Percentiles rank a stretch among this genome's conserved stretches.
These are phyloP conservation scores for Menidia menidia DNA, from an alignment of 2,797 vertebrate genomes.

Conservation along the genomic window DNA sequence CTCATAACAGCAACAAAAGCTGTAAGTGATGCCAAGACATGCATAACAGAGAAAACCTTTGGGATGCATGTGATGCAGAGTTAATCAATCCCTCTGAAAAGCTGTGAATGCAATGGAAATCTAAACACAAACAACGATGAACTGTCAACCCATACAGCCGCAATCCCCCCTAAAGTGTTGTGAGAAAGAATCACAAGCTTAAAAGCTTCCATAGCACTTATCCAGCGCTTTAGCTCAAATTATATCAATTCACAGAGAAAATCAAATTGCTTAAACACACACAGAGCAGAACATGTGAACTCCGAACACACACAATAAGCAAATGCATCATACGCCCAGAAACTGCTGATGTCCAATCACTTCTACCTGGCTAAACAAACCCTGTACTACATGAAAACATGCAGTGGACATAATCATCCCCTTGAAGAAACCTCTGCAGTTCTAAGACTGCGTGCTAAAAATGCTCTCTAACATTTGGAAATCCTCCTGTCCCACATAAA, in stretches of 20 bases:
- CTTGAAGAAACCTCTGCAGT: conserved; percentile 20
- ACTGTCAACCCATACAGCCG: conserved; percentile 9
- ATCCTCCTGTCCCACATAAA: conserved; percentile 1
- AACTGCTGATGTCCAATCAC: conserved; percentile 6
- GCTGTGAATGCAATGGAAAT: background rate
- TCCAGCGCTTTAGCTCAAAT: conserved; percentile 4
- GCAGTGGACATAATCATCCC: conserved; percentile 8
- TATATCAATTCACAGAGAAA: background rate
- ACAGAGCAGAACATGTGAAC: background rate
- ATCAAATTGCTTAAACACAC: conserved; percentile 10
- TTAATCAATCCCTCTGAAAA: conserved; percentile 4
- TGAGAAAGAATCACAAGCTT: conserved; percentile 20
- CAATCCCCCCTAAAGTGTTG: conserved; percentile 4
- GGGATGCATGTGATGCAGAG: conserved; percentile 13
- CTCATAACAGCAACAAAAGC: background rate
- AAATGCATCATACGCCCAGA: conserved; percentile 9
- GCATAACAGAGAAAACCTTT: background rate
- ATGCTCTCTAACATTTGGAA: conserved; percentile 23
- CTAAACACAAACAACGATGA: background rate
- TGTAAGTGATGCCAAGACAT: background rate
- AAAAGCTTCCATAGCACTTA: conserved; percentile 24
- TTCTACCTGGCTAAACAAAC: conserved; percentile 7
- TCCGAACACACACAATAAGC: background rate
- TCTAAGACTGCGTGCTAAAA: conserved; percentile 12
- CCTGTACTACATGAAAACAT: conserved; percentile 14